A percentile compares a stretch with the other conserved stretches of the same genome.
Conservation (phyloP, 2,113 vertebrate genomes). For the Fregetta grallaria region DNA sequence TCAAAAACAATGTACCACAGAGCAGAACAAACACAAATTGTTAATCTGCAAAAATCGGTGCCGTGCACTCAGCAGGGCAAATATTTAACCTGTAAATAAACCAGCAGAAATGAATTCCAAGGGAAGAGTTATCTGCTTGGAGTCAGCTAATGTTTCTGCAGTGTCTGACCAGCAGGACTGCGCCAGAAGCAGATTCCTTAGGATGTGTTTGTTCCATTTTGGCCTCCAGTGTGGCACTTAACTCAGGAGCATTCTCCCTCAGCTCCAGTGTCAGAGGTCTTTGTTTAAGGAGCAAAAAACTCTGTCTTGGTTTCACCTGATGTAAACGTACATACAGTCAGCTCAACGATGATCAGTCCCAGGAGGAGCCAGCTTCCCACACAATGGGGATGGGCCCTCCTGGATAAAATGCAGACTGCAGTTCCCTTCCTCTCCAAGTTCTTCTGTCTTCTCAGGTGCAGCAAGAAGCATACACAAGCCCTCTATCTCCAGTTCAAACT, state of each 20-base stretch:
- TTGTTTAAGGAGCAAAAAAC: neutral
- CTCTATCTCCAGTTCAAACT: neutral
- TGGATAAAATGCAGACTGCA: neutral
- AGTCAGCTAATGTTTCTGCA: neutral
- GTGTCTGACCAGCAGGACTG: neutral
- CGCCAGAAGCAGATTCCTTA: neutral
- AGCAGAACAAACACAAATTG: neutral
- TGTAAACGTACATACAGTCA: accelerated
- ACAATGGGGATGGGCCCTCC: neutral
- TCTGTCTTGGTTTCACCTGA: neutral
- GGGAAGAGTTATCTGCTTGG: neutral
- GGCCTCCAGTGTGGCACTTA: neutral
- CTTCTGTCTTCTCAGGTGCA: neutral
- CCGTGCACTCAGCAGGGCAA: neutral
- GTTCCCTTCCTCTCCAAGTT: neutral
- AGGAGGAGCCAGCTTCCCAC: neutral
- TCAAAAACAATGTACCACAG: neutral
- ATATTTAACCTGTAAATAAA: neutral
- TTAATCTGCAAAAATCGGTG: neutral
- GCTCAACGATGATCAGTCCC: neutral
- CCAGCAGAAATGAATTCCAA: neutral
- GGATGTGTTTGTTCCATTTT: neutral
- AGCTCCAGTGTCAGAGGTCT: neutral
- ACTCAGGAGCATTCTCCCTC: neutral
- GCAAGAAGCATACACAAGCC: neutral